Evolutionary conservation across 2,797 vertebrate species (phyloP).

Genomic region (Anguilla anguilla): DNA sequence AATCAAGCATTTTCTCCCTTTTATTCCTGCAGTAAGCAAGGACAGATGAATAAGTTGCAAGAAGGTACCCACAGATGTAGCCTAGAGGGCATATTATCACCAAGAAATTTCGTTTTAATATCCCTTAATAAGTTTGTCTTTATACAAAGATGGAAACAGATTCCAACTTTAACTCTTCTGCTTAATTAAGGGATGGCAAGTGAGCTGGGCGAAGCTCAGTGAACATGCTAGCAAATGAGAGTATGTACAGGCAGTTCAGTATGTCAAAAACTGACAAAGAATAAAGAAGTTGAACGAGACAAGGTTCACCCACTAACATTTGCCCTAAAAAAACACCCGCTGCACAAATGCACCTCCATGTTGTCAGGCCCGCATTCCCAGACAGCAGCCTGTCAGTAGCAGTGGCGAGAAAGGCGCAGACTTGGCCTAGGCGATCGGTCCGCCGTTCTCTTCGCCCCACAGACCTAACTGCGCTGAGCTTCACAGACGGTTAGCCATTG

Average conservation of each 20-base stretch:
- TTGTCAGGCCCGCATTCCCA: conserved; percentile 36
- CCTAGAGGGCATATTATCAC: background rate
- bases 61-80: background rate
- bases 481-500: conserved; percentile 51
- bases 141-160: background rate
- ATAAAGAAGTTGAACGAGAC: background rate
- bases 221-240: background rate
- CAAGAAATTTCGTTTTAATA: background rate
- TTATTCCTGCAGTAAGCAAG: background rate
- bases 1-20: too few relatives aligned
- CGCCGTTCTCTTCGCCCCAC: conserved; percentile 18
- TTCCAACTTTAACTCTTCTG: background rate
- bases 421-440: conserved; percentile 28
- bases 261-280: background rate
- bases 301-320: conserved; percentile 16
- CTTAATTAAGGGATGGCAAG: background rate
- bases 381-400: conserved; percentile 33
- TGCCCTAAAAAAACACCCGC: conserved; percentile 25
- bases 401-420: background rate
- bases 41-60: background rate
- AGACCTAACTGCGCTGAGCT: conserved; percentile 31
- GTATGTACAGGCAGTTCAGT: background rate
- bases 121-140: background rate
- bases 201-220: background rate
- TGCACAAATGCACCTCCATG: conserved; percentile 7